Percentiles rank a stretch among this genome's conserved stretches.
Evolutionary conservation across 1,140 invertebrate species (phyloP).

Genomic region (Drosophila ironensis): DNA sequence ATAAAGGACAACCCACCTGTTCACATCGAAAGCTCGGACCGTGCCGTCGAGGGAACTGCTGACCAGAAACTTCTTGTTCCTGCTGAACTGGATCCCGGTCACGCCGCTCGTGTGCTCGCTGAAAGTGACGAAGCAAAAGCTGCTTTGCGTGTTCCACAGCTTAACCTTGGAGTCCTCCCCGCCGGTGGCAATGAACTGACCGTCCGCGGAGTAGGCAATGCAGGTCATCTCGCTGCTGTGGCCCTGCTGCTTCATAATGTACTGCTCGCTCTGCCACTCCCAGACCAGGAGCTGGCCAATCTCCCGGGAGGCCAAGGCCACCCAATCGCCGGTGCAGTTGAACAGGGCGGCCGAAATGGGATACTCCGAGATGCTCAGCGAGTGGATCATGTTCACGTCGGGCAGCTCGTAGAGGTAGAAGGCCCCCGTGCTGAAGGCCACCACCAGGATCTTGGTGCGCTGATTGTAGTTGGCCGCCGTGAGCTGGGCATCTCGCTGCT

Average conservation of each 20-base stretch:
- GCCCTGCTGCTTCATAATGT: slow-evolving; percentile 98
- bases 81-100: slow-evolving; percentile 91
- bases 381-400: slow-evolving; percentile 95
- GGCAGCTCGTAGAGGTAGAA: slow-evolving; percentile 97
- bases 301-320: slow-evolving; percentile 92
- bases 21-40: slow-evolving; percentile 96
- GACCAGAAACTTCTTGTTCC: slow-evolving; percentile 95
- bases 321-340: slow-evolving; percentile 96
- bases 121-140: slow-evolving; percentile 98
- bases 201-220: slow-evolving; percentile 95
- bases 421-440: slow-evolving; percentile 90
- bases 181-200: slow-evolving; percentile 94
- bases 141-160: slow-evolving; percentile 94
- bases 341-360: slow-evolving; percentile 90
- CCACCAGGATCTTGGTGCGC: slow-evolving; percentile 89
- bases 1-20: slow-evolving; percentile 82
- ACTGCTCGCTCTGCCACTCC: slow-evolving; percentile 99
- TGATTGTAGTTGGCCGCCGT: slow-evolving; percentile 92
- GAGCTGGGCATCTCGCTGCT: slow-evolving; percentile 85
- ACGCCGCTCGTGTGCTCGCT: slow-evolving; percentile 93
- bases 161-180: slow-evolving; percentile 98
- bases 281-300: slow-evolving; percentile 96
- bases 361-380: slow-evolving; percentile 92
- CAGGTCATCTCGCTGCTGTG: slow-evolving; percentile 95
- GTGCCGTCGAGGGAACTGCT: slow-evolving; percentile 97